Conservation (phyloP, 1,140 invertebrate species). For the Eumaeus atala region DNA sequence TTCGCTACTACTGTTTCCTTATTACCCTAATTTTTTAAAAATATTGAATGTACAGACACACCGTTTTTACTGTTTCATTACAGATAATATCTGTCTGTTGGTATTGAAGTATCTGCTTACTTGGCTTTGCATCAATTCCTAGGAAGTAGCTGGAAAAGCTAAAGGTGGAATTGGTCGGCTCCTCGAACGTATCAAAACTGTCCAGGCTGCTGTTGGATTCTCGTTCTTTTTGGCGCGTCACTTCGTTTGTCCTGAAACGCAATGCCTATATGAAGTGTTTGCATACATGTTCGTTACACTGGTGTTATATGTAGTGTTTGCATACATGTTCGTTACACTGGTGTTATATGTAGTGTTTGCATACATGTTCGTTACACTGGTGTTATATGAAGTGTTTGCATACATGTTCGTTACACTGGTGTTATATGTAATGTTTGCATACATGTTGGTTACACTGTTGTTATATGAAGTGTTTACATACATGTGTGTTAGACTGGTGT, state of each 20-base stretch:
- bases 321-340: background rate
- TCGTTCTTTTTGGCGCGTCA: constrained; percentile 53
- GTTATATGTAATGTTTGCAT: no score
- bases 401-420: background rate
- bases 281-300: background rate
- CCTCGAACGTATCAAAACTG: constrained; percentile 35
- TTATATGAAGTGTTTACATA: no score
- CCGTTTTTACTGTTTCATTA: no score
- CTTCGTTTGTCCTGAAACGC: constrained; percentile 59
- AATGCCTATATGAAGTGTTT: background rate
- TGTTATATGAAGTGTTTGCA: background rate
- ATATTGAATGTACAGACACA: no score
- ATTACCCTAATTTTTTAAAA: no score
- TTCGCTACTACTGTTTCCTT: no score
- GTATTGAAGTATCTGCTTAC: constrained; percentile 28
- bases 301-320: background rate
- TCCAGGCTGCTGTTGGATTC: constrained; percentile 44
- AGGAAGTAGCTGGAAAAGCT: constrained; percentile 50
- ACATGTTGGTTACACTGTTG: no score
- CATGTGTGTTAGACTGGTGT: no score
- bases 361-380: background rate
- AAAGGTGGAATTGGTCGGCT: constrained; percentile 44
- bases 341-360: background rate
- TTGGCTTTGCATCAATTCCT: constrained; percentile 44
- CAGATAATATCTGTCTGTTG: background rate